These are phyloP conservation scores for Phalanger gymnotis DNA, from an alignment of 2,797 vertebrate genomes.

Conservation along the genomic window DNA sequence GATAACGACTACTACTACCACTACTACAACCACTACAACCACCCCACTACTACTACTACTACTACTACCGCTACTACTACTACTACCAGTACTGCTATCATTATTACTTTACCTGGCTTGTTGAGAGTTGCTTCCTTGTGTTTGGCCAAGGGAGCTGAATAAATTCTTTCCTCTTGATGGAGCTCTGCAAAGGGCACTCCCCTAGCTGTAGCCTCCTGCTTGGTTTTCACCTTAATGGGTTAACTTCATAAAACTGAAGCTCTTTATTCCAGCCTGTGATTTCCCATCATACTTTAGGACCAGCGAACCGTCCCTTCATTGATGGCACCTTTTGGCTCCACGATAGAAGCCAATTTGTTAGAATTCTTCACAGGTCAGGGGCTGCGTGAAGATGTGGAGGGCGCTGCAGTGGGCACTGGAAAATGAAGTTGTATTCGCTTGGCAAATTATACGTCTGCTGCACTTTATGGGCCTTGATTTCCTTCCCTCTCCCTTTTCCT, in stretches of 20 bases:
- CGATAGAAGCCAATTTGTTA: constrained; percentile 99
- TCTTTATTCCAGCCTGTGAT: constrained; percentile 94
- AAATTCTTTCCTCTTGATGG: constrained; percentile 52
- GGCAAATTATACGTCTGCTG: constrained; percentile 96
- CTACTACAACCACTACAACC: neutral
- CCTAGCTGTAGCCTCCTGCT: constrained; percentile 65
- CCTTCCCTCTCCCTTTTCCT: constrained; percentile 82
- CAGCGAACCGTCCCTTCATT: constrained; percentile 97
- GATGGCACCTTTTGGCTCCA: constrained; percentile 99
- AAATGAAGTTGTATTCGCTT: constrained; percentile 97
- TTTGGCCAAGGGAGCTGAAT: constrained; percentile 48
- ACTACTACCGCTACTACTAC: neutral
- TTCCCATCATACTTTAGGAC: constrained; percentile 98
- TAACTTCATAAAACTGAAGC: constrained; percentile 97
- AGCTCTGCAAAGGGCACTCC: constrained; percentile 39
- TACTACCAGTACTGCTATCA: neutral
- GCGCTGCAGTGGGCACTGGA: constrained; percentile 90
- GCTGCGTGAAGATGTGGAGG: constrained; percentile 93
- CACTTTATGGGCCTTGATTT: constrained; percentile 94
- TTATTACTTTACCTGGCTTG: constrained; percentile 22
- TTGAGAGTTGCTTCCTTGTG: rapidly evolving
- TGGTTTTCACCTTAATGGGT: constrained; percentile 89
- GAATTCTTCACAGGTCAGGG: constrained; percentile 99
- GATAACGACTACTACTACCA: too few species aligned
- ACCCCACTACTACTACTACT: too few species aligned